A percentile compares a stretch with the other conserved stretches of the same genome.
These are phyloP conservation scores for Athalia rosae DNA, from an alignment of 2,888 invertebrate genomes.

Conservation along the genomic window DNA sequence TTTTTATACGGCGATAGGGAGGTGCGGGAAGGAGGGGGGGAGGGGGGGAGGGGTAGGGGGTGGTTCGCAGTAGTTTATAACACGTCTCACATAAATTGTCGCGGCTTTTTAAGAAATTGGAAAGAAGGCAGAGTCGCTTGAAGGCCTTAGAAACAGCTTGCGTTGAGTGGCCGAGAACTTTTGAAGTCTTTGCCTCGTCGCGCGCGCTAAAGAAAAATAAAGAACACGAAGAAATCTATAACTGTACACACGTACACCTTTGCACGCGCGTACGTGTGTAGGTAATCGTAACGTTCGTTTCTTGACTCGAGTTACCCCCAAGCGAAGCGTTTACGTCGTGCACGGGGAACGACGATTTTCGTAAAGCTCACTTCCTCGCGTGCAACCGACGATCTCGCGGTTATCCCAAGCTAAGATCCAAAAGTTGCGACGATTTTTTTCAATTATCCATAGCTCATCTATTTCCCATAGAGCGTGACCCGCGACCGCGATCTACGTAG, in stretches of 20 bases:
- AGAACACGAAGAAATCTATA: slow-evolving; percentile 46
- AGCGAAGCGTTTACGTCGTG: slow-evolving; percentile 37
- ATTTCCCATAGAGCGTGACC: too few relatives aligned
- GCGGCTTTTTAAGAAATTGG: slow-evolving; percentile 74
- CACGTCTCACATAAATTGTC: slow-evolving; percentile 74
- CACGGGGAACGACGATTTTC: neutral
- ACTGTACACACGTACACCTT: slow-evolving; percentile 25
- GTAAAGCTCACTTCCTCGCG: neutral
- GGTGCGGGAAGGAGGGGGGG: slow-evolving; percentile 38
- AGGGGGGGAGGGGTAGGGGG: slow-evolving; percentile 46
- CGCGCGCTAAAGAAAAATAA: slow-evolving; percentile 52
- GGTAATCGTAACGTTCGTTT: too few relatives aligned
- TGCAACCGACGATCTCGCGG: too few relatives aligned
- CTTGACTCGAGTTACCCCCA: slow-evolving; percentile 23
- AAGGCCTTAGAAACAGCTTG: slow-evolving; percentile 69
- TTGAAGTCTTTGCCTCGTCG: slow-evolving; percentile 61
- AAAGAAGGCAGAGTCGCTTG: slow-evolving; percentile 62
- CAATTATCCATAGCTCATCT: too few relatives aligned
- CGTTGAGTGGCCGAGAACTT: slow-evolving; percentile 69
- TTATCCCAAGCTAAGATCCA: too few relatives aligned
- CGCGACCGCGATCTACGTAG: too few relatives aligned
- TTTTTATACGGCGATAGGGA: slow-evolving; percentile 5
- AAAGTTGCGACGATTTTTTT: too few relatives aligned
- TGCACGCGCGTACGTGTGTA: too few relatives aligned
- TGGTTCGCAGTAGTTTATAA: slow-evolving; percentile 70